Conservation (phyloP, 1,140 invertebrate species). For the Zaprionus inermis region DNA sequence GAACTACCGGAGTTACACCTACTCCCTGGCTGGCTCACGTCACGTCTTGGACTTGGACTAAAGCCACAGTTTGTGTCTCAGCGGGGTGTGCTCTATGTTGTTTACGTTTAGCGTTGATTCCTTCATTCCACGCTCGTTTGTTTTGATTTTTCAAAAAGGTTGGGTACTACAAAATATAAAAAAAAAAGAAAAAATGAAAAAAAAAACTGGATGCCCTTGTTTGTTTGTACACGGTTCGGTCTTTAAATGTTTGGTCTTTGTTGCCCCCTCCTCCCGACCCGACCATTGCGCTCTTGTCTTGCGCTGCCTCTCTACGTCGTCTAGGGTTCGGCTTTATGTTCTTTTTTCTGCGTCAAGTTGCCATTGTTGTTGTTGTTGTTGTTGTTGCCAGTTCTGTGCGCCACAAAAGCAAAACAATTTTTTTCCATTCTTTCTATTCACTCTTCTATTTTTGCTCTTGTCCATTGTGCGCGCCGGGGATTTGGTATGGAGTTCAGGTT, state of each 20-base stretch:
- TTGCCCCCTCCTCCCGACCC: constrained; percentile 8
- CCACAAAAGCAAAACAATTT: constrained; percentile 41
- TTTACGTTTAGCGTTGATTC: constrained; percentile 76
- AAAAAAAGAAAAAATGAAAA: constrained; percentile 25
- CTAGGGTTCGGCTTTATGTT: constrained; percentile 41
- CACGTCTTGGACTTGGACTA: constrained; percentile 38
- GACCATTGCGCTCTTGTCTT: background rate
- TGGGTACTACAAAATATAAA: constrained; percentile 47
- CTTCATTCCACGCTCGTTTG: constrained; percentile 76
- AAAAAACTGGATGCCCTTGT: constrained; percentile 74
- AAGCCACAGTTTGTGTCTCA: constrained; percentile 29
- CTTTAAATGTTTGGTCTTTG: constrained; percentile 63
- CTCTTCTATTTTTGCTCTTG: constrained; percentile 14
- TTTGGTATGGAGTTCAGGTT: constrained; percentile 32
- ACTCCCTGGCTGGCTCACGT: constrained; percentile 46
- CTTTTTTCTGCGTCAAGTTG: constrained; percentile 23
- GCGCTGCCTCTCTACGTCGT: constrained; percentile 10
- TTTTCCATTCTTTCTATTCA: constrained; percentile 21
- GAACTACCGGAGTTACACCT: constrained; percentile 72
- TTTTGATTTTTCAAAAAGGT: constrained; percentile 72
- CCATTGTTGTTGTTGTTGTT: constrained; percentile 39
- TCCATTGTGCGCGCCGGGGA: constrained; percentile 15
- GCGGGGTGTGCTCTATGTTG: constrained; percentile 57
- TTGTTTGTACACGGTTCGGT: constrained; percentile 58
- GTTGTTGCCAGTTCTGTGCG: constrained; percentile 36